Conservation (phyloP, 2,888 invertebrate species). For the Protophormia terraenovae region DNA sequence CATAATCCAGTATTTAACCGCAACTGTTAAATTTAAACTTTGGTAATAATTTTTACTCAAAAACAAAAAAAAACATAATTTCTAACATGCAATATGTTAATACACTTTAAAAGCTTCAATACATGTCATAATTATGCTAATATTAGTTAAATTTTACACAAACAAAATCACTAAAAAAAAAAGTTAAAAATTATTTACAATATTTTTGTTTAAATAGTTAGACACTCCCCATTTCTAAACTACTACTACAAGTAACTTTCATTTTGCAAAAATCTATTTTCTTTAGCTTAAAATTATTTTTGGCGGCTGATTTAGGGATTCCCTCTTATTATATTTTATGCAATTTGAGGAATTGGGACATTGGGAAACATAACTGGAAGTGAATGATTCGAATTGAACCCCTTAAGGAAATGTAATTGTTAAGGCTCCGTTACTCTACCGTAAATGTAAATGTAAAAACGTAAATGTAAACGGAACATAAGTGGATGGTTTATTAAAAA, state of each 20-base stretch:
- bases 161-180: too few relatives aligned
- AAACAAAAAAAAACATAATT: constrained; percentile 31
- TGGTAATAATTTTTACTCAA: not conserved
- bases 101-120: constrained; percentile 42
- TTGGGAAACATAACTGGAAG: too few relatives aligned
- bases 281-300: not conserved
- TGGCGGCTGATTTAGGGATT: not conserved
- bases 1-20: constrained; percentile 31
- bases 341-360: too few relatives aligned
- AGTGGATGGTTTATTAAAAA: too few relatives aligned
- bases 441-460: too few relatives aligned
- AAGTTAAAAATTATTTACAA: not conserved
- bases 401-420: too few relatives aligned
- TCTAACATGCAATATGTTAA: constrained; percentile 55
- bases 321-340: too few relatives aligned
- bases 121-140: constrained; percentile 54
- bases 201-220: not conserved
- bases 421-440: too few relatives aligned
- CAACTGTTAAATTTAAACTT: constrained; percentile 8
- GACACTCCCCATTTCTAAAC: constrained; percentile 31
- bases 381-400: too few relatives aligned
- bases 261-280: not conserved
- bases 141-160: constrained; percentile 20
- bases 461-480: too few relatives aligned
- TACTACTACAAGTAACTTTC: too few relatives aligned